These are phyloP conservation scores for Sesia apiformis DNA, from an alignment of 2,888 invertebrate species.

Conservation along the genomic window DNA sequence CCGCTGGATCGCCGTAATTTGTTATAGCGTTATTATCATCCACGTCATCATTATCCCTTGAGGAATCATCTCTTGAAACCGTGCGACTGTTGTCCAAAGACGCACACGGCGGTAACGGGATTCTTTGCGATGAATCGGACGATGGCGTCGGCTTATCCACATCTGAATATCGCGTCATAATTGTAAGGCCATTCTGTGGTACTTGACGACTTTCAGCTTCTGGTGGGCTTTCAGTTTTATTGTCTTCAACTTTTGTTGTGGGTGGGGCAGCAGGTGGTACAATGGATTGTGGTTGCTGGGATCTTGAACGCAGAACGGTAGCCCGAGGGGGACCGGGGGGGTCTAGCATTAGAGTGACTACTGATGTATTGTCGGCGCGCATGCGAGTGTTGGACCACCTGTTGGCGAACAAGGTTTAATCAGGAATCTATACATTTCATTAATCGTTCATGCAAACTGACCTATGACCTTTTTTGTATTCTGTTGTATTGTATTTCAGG, in stretches of 20 bases:
- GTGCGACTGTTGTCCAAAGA: slow-evolving; percentile 35
- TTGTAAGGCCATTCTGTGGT: slow-evolving; percentile 62
- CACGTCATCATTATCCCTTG: slow-evolving; percentile 15
- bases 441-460: no score
- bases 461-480: no score
- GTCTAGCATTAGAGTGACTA: slow-evolving; percentile 92
- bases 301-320: slow-evolving; percentile 71
- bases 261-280: slow-evolving; percentile 15
- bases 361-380: slow-evolving; percentile 97
- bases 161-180: slow-evolving; percentile 65
- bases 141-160: slow-evolving; percentile 31
- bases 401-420: slow-evolving; percentile 6
- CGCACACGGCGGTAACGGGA: slow-evolving; percentile 47
- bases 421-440: not conserved
- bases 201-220: slow-evolving; percentile 19
- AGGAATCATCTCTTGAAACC: slow-evolving; percentile 28
- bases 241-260: slow-evolving; percentile 3
- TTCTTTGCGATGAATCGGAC: slow-evolving; percentile 19
- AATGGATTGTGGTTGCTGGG: slow-evolving; percentile 17
- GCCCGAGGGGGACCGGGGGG: slow-evolving; percentile 87
- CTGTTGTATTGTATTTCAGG: no score
- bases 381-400: slow-evolving; percentile 89
- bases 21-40: slow-evolving; percentile 37
- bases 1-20: slow-evolving; percentile 65
- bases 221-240: slow-evolving; percentile 15